phyloP scores from a whole-genome alignment of 2,888 invertebrate species.

The Limnephilus auricula region DNA sequence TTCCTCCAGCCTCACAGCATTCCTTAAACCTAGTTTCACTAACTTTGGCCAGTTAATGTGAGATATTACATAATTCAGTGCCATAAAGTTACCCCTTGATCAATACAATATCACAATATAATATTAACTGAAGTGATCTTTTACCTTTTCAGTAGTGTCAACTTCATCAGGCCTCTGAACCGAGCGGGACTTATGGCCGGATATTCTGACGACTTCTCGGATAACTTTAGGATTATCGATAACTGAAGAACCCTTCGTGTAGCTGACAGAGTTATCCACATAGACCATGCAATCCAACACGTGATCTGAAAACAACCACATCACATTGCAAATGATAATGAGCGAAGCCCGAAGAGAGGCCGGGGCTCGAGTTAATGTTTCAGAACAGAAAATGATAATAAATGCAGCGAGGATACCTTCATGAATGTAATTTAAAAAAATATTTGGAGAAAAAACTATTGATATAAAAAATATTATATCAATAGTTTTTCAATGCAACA shows the following conservation, averaged over 20 bases:
- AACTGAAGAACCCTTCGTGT: conserved; percentile 77
- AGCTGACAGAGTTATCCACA: conserved; percentile 78
- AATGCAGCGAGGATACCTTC: neutral
- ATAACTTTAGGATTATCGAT: conserved; percentile 83
- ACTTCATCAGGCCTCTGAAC: conserved; percentile 75
- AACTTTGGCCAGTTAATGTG: neutral
- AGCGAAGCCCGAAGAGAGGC: neutral
- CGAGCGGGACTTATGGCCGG: conserved; percentile 81
- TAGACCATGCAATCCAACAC: conserved; percentile 84
- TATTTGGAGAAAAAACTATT: too few species aligned
- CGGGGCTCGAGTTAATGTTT: neutral
- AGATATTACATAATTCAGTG: neutral
- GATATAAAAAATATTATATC: neutral
- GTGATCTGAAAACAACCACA: conserved; percentile 76
- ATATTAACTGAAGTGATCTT: conserved; percentile 56
- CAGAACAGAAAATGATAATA: neutral
- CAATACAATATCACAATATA: neutral
- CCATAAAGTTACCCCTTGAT: neutral
- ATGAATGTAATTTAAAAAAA: conserved; percentile 12
- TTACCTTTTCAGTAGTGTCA: conserved; percentile 71
- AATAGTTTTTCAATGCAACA: neutral
- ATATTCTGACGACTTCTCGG: conserved; percentile 82
- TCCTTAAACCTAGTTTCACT: neutral
- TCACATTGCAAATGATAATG: neutral
- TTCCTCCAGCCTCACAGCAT: neutral